Percentiles rank a stretch among this genome's conserved stretches.
Conservation (phyloP, 2,888 invertebrate genomes). For the Hydriomena furcata region DNA sequence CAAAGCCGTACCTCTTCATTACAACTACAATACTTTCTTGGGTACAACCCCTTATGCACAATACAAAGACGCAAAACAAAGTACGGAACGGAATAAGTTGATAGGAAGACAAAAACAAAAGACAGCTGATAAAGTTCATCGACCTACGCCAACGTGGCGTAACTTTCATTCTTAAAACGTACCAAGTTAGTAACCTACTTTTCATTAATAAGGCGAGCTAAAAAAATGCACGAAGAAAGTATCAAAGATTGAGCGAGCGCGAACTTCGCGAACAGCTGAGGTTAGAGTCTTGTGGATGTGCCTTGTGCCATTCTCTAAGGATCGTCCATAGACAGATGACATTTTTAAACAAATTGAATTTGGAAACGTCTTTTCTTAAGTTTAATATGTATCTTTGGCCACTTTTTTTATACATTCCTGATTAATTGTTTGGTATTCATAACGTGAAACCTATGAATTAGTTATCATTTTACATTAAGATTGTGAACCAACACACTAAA, state of each 20-base stretch:
- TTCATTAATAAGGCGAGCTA: constrained; percentile 83
- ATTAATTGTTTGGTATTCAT: too few species aligned
- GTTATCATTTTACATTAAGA: too few species aligned
- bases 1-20: background rate
- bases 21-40: background rate
- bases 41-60: background rate
- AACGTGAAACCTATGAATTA: too few species aligned
- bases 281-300: constrained; percentile 55
- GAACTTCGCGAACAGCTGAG: constrained; percentile 69
- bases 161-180: constrained; percentile 83
- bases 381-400: too few species aligned
- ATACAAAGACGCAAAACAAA: constrained; percentile 23
- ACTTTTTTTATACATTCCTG: too few species aligned
- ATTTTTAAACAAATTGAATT: too few species aligned
- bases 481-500: too few species aligned
- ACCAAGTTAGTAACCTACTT: constrained; percentile 83
- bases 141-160: constrained; percentile 81
- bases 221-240: constrained; percentile 84
- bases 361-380: too few species aligned
- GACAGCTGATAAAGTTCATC: constrained; percentile 76
- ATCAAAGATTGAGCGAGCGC: constrained; percentile 83
- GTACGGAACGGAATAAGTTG: constrained; percentile 27
- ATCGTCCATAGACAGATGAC: too few species aligned
- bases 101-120: constrained; percentile 74
- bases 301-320: background rate